These are phyloP conservation scores for Catostomus latipinnis DNA, from an alignment of 2,797 vertebrate genomes.

Conservation along the genomic window DNA sequence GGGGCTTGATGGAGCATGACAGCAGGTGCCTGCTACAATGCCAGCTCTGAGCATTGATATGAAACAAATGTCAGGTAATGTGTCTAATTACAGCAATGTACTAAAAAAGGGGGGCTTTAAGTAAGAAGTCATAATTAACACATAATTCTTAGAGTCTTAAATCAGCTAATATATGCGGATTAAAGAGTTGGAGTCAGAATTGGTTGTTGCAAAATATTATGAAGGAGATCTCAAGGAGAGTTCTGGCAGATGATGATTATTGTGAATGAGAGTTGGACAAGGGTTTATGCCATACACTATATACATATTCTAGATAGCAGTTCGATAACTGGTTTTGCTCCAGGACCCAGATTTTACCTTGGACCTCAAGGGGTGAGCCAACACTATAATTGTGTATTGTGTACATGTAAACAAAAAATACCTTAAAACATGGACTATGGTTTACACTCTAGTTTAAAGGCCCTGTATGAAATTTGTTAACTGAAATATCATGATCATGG, in stretches of 20 bases:
- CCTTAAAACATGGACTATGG: too few relatives aligned
- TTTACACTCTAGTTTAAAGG: too few relatives aligned
- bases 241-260: constrained; percentile 7
- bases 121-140: constrained; percentile 59
- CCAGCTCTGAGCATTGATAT: neutral
- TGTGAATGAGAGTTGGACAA: neutral
- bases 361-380: too few relatives aligned
- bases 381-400: too few relatives aligned
- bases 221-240: constrained; percentile 30
- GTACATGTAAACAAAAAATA: too few relatives aligned
- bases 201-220: constrained; percentile 1
- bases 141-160: neutral
- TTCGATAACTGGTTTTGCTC: too few relatives aligned
- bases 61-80: constrained; percentile 21
- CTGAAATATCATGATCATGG: too few relatives aligned
- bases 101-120: neutral
- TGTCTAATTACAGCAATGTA: neutral
- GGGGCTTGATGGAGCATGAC: constrained; percentile 25
- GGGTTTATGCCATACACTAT: neutral
- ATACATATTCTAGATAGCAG: neutral
- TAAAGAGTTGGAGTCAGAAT: constrained; percentile 44
- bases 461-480: too few relatives aligned
- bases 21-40: neutral
- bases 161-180: constrained; percentile 64
- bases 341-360: too few relatives aligned